Conservation (phyloP, 64 coral and sea anemone genomes). For the Stichodactyla helianthus region DNA sequence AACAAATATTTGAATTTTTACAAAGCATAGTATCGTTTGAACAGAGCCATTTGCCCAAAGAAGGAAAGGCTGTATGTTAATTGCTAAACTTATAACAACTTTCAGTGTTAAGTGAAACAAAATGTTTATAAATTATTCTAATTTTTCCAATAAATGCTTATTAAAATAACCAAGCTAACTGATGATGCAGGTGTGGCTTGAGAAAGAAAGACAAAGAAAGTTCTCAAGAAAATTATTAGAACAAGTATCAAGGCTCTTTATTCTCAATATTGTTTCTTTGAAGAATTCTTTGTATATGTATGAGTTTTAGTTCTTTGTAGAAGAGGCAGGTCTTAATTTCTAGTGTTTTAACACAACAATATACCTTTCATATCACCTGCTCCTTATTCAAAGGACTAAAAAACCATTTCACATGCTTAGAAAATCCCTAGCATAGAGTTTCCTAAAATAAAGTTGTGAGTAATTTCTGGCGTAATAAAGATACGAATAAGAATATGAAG, state of each 20-base stretch:
- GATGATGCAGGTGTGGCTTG: background rate
- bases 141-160: too few relatives aligned
- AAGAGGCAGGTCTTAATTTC: background rate
- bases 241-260: background rate
- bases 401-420: background rate
- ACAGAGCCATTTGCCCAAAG: background rate
- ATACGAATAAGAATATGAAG: background rate
- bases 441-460: background rate
- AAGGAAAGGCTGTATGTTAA: background rate
- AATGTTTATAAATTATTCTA: too few relatives aligned
- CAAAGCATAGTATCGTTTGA: background rate
- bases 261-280: background rate
- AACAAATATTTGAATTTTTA: background rate
- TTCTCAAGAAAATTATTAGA: background rate
- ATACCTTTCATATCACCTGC: background rate
- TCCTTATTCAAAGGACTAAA: background rate
- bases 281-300: constrained; percentile 1
- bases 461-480: background rate
- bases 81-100: too few relatives aligned
- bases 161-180: background rate
- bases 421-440: background rate
- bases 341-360: constrained; percentile 4
- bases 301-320: background rate
- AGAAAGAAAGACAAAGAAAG: background rate
- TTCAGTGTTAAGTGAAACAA: too few relatives aligned